These are phyloP conservation scores for Anneissia japonica DNA, from an alignment of 35 echinoderm and acorn worm genomes.

Conservation along the genomic window DNA sequence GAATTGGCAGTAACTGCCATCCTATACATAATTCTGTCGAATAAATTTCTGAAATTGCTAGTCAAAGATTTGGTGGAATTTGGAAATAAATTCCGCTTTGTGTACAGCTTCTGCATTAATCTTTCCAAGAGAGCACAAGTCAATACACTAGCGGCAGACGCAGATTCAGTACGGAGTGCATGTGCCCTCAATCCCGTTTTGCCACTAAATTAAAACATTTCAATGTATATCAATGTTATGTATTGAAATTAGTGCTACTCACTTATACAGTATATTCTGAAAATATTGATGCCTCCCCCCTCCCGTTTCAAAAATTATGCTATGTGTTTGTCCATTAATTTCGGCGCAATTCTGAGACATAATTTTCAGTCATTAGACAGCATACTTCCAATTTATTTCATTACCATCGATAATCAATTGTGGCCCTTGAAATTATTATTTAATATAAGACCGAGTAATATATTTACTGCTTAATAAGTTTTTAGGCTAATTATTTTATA, in stretches of 20 bases:
- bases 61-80: conserved; percentile 6
- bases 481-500: too few relatives aligned
- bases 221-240: too few relatives aligned
- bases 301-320: too few relatives aligned
- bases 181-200: too few relatives aligned
- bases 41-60: not conserved
- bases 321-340: conserved; percentile 1
- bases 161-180: too few relatives aligned
- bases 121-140: not conserved
- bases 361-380: not conserved
- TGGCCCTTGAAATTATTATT: not conserved
- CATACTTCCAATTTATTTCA: not conserved
- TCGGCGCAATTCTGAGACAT: not conserved
- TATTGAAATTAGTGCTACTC: too few relatives aligned
- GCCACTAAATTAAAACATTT: too few relatives aligned
- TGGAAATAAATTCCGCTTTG: not conserved
- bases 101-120: not conserved
- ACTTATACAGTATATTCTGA: too few relatives aligned
- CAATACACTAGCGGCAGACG: not conserved
- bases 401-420: not conserved
- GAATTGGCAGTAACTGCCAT: not conserved
- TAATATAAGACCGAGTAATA: too few relatives aligned
- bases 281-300: too few relatives aligned
- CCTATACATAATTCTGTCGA: not conserved
- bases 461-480: too few relatives aligned